Evolutionary conservation across 2,797 vertebrate genomes (phyloP), one percentile per base, ranked within the genome.

Genomic region (Rallus crepitans): DNA sequence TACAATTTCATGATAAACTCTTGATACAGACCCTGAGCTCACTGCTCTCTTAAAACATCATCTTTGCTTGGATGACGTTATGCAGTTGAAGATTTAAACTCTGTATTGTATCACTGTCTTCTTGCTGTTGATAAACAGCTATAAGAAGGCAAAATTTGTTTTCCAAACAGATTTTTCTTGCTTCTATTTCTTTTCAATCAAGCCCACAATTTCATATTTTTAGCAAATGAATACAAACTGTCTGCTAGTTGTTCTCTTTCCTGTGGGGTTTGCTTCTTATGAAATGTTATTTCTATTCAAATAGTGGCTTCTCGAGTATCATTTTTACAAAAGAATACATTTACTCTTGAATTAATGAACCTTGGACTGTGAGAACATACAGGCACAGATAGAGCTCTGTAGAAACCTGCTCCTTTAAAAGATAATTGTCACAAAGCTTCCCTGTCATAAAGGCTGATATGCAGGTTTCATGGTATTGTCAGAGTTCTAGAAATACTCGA

Each of bases 281-380:
- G 45, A 71, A 83, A 90, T 77, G 25, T 39, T 79, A 89, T 90
- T 95, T 70, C 30, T 92, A 77, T 95, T 93, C 33, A 61, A 81
- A 79, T 59, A 82, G 55, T 60, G 82, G 27, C 25, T 87, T 50
- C 75, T 82, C 37, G 50, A 86, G 31, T 82, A 89, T 61, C 25
- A 59, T 64, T 94, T 94, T 93, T 71, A 53, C 57, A 89, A 80
- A 92, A 68, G 39, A 87, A 93, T 87, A 69, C 61, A 50, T 18
- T 60, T 59, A n/a, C 31, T 87, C 39, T 61, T 83, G 68, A 89
- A 79, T 90, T 90, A 90, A 69, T 81, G 78, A 89, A 31, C 12
- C 33, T 79, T 79, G n/a, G 40, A 45, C n/a, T 69, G 33, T 73
- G 61, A 86, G 79, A 90, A 80, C 24, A 70, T n/a, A 17, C 48